Evolutionary conservation across 1,140 invertebrate species (phyloP), one percentile per base, ranked within the genome.

Genomic region (Battus philenor): DNA sequence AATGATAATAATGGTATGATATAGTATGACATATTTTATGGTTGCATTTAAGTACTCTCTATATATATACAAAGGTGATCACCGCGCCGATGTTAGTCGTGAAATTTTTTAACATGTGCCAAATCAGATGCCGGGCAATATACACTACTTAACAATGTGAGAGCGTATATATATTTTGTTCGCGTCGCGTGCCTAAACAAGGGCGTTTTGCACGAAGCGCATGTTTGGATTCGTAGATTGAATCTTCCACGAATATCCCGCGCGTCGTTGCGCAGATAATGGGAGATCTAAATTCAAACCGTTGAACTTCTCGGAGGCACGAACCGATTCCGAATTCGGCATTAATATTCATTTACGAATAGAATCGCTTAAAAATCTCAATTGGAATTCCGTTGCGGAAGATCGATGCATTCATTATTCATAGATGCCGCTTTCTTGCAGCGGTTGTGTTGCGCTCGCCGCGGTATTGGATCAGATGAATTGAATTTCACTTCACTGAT

Each of bases 401-500:
- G 33, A 9, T 36, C 16, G 27, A 22, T 13, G 17, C 27, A 54
- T 64, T 43, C 55, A 56, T 61, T 64, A 59, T 69, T 69, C 58
- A 66, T 54, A 43, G 31, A 47, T 52, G 17, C 43, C 47, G 38
- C 59, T 63, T 65, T 66, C 59, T 64, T 68, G 55, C 24, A 41
- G 34, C 41, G 27, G 47, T 18, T 55, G 50, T 53, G 60, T 63
- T 68, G 50, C 54, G 60, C 61, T 68, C 50, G 46, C 27, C 39
- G 12, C 55, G 55, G 47, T 53, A 68, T 59, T 57, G 45, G 29
- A 30, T 18, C 18, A 53, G 59, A 59, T 44, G 56, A 68, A 71
- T 63, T 54, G 59, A 60, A 65, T 66, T 63, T 59, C 56, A 60
- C 57, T 68, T 59, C 53, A 63, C 59, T 61, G 47, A 39, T 32